Conservation (phyloP, 1,140 invertebrate genomes). For the Araneus ventricosus region DNA sequence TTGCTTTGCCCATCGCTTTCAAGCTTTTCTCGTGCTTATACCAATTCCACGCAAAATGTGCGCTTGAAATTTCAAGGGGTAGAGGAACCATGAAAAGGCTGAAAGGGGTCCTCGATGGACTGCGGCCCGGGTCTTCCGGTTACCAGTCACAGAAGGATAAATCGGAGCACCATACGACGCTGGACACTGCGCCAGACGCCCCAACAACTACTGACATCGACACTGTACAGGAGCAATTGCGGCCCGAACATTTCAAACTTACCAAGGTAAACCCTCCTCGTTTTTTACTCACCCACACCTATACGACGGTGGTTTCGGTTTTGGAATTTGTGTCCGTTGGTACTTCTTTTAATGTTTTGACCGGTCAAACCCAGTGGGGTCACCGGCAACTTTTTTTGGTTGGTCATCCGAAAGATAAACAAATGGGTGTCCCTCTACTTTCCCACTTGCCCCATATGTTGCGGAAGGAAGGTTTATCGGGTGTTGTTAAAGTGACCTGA, state of each 20-base stretch:
- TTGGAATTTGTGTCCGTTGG: background rate
- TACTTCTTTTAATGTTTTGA: background rate
- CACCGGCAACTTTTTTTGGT: background rate
- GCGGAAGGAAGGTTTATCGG: constrained; percentile 49
- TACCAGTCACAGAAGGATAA: constrained; percentile 82
- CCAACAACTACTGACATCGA: constrained; percentile 51
- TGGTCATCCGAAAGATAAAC: constrained; percentile 11
- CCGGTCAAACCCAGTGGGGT: background rate
- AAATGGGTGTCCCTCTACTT: background rate
- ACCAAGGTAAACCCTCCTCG: constrained; percentile 87
- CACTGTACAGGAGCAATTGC: constrained; percentile 89
- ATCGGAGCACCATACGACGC: constrained; percentile 61
- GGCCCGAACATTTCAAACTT: constrained; percentile 92
- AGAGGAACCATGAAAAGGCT: constrained; percentile 54
- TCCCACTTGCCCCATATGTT: constrained; percentile 36
- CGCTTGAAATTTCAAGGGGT: constrained; percentile 19
- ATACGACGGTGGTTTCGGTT: constrained; percentile 4
- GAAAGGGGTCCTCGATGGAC: constrained; percentile 91
- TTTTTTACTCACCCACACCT: background rate
- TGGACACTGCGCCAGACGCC: constrained; percentile 82
- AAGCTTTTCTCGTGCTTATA: background rate
- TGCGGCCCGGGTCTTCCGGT: constrained; percentile 90
- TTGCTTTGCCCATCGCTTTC: constrained; percentile 8
- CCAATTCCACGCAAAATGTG: constrained; percentile 16
- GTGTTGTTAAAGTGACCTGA: constrained; percentile 28